Percentiles rank a stretch among this genome's conserved stretches.
Evolutionary conservation across 2,113 vertebrate genomes (phyloP).

Genomic region (Paradisaea rubra): DNA sequence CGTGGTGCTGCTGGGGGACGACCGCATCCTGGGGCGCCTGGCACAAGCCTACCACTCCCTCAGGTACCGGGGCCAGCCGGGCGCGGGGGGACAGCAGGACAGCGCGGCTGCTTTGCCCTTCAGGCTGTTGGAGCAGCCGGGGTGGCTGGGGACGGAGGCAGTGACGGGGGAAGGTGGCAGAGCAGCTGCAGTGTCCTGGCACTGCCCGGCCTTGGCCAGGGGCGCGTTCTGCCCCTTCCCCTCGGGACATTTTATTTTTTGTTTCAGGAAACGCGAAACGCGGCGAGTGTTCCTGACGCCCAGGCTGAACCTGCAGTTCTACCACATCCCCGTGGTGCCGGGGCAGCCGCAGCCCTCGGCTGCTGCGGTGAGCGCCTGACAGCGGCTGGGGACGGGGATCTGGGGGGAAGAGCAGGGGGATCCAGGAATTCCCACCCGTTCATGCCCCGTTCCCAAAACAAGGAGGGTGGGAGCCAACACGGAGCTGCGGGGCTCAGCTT

Average conservation of each 20-base stretch:
- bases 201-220: background rate
- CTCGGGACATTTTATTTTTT: background rate
- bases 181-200: background rate
- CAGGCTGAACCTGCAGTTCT: slow-evolving; percentile 87
- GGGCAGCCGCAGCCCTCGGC: background rate
- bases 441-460: background rate
- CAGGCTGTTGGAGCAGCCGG: background rate
- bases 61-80: slow-evolving; percentile 64
- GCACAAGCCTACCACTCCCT: slow-evolving; percentile 82
- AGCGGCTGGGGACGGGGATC: fast-evolving
- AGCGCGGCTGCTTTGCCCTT: background rate
- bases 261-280: slow-evolving; percentile 84
- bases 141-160: fast-evolving
- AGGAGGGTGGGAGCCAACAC: background rate
- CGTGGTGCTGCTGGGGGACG: slow-evolving; percentile 84
- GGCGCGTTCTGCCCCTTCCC: background rate
- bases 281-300: slow-evolving; percentile 80
- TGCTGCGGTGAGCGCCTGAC: slow-evolving; percentile 47
- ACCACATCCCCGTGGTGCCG: slow-evolving; percentile 81
- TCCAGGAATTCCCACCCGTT: background rate
- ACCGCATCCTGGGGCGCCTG: slow-evolving; percentile 83
- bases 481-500: background rate
- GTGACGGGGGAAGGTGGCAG: fast-evolving
- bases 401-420: background rate
- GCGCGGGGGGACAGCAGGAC: no score